Base-by-base conservation (phyloP, 2,113 vertebrate species). In the Leptobrachium ailaonicum region DNA sequence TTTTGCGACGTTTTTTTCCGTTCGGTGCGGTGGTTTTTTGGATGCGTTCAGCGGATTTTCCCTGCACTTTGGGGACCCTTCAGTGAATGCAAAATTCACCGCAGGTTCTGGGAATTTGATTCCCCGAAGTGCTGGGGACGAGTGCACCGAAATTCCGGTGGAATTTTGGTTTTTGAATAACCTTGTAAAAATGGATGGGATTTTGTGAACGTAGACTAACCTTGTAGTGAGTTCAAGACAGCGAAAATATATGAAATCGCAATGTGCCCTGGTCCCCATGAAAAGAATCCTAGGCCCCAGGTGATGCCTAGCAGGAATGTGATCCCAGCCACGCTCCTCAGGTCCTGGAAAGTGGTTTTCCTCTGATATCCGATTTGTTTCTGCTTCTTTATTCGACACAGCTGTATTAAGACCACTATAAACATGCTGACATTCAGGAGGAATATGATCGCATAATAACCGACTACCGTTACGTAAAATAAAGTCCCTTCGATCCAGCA, bases 241-340 rank as follows among this genome's bases (percentile, higher is more conserved):
- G 95, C 85, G 82, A 99, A 99, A 63, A 99, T 95, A 87, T 97
- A 99, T 82, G 93, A 92, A 82, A 99, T 98, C 1, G 93, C 86
- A 69, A 95, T 73, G 75, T 94, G 93, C 73, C 96, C 92, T 1
- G 94, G 92, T 1, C 93, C 95, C 94, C 95, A 97, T 53, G 96
- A 95, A 68, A 99, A 97, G 87, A 99, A 96, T 62, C 95, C 95
- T 56, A 99, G 95, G 3, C 96, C 96, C 98, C 98, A 99, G 73
- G 97, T 98, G 83, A 99, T 96, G 77, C 98, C 97, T 50, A 99
- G 91, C 81, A 99, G 89, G 82, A 97, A 87, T 1, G 95, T 89
- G 41, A 99, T 95, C 47, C 97, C 96, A 0, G 91, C 89, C 67
- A 96, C 87, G 71, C 97, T 98, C 73, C 95, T 92, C 40, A 99